Base-by-base conservation (phyloP, 2,888 invertebrate species). In the Rugalucina vietnamica region DNA sequence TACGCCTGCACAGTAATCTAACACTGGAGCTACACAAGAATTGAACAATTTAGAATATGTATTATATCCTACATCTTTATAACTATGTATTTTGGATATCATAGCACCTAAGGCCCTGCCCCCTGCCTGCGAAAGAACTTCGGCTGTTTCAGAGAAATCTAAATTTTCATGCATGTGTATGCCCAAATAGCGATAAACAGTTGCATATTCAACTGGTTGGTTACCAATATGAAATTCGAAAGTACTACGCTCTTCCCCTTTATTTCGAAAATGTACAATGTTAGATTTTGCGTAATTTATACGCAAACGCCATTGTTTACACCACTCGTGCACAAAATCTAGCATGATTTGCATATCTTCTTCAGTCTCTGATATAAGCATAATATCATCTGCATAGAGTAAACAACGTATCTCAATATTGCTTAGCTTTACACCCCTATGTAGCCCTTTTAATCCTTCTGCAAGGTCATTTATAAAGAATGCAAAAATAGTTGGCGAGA, bases 41-140 rank as follows among this genome's bases (percentile, higher is more conserved):
- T 60, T 27, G 29, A 60, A 60, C 60, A 24, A 60, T 27, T 27
- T 60, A 60, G 24, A 29, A 43, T 43, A 43, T 24, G 60, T 60
- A 27, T 60, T 60, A 29, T 27, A 60, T 60, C 60, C 60, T 27
- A 60, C 60, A 60, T 60, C 60, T 60, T 60, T 60, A 60, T 60
- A 27, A 5, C 27, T 29, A 27, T 60, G 60, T 27, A 60, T 14
- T 60, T 60, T 60, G 4, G 60, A 60, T 8, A 60, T 27, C 27
- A 78, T 21, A n/a, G 57, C n/a, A 18, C 78, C 39, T 10, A 72
- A 37, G 12, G 78, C 60, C 32, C 57, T 71, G 24, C 60, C 57
- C 8, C 71, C 72, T 4, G 72, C 27, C 21, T 72, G 50, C 36
- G 24, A 34, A 8, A 57, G n/a, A 34, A 36, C 27, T 24, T 72